A percentile compares a stretch with the other conserved stretches of the same genome.
Conservation (phyloP, 2,888 invertebrate species). For the Nasonia oneida region DNA sequence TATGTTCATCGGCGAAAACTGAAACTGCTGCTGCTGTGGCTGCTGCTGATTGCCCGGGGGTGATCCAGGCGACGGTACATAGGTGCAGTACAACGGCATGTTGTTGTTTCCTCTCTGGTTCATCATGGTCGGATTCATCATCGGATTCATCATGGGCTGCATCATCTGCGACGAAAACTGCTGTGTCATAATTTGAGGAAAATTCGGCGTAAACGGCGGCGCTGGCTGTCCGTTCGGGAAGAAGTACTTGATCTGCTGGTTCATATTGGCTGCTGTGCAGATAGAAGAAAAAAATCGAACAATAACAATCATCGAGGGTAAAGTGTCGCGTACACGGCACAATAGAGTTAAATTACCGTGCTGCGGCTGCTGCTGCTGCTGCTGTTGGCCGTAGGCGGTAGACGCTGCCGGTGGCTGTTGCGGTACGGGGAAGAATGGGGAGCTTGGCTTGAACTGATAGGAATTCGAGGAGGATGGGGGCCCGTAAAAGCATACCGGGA, state of each 20-base stretch:
- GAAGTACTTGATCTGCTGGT: constrained; percentile 34
- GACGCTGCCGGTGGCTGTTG: background rate
- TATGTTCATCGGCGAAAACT: background rate
- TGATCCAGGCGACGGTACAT: constrained; percentile 20
- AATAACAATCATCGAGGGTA: too few species aligned
- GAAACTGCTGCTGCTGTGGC: constrained; percentile 1
- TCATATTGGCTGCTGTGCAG: background rate
- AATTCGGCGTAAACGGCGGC: background rate
- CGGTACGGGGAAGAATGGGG: constrained; percentile 25
- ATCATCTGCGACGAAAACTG: background rate
- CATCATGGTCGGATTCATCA: background rate
- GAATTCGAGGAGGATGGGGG: constrained; percentile 53
- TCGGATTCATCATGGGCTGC: background rate
- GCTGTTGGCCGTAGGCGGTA: background rate
- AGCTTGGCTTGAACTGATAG: constrained; percentile 40
- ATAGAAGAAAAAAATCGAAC: background rate
- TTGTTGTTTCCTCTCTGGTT: background rate
- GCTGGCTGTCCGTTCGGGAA: constrained; percentile 20
- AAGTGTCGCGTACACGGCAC: background rate
- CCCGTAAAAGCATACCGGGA: constrained; percentile 69
- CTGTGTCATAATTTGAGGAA: background rate
- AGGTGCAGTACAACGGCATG: constrained; percentile 41
- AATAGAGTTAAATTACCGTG: constrained; percentile 52
- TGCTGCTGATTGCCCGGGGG: constrained; percentile 21
- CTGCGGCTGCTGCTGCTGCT: background rate